Conservation (phyloP, 2,797 vertebrate genomes). For the Anabacerthia variegaticeps region DNA sequence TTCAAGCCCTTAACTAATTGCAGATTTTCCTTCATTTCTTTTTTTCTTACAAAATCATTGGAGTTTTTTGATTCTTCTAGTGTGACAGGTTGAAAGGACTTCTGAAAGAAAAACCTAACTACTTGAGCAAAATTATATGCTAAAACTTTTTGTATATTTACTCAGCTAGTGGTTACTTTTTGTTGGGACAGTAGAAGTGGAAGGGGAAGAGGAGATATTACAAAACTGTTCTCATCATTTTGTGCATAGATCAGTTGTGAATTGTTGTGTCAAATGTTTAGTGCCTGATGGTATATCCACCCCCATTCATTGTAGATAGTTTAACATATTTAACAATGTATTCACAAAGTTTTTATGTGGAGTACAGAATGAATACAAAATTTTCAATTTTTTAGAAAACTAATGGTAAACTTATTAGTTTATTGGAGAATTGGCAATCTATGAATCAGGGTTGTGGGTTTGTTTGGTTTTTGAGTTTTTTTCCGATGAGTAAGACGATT, state of each 20-base stretch:
- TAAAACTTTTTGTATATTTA: neutral
- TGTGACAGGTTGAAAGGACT: neutral
- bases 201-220: neutral
- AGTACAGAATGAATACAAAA: neutral
- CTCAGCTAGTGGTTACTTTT: neutral
- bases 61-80: neutral
- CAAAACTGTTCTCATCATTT: neutral
- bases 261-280: neutral
- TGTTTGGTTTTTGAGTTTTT: neutral
- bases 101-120: neutral
- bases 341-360: neutral
- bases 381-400: neutral
- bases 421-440: neutral
- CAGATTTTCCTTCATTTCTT: neutral
- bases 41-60: neutral
- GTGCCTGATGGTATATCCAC: neutral
- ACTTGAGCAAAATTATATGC: neutral
- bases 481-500: neutral
- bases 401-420: neutral
- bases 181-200: neutral
- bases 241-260: neutral
- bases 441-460: neutral
- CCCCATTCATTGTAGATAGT: neutral
- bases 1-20: neutral
- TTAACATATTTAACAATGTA: neutral